Conservation (phyloP, 2,888 invertebrate species). For the Carabus problematicus region DNA sequence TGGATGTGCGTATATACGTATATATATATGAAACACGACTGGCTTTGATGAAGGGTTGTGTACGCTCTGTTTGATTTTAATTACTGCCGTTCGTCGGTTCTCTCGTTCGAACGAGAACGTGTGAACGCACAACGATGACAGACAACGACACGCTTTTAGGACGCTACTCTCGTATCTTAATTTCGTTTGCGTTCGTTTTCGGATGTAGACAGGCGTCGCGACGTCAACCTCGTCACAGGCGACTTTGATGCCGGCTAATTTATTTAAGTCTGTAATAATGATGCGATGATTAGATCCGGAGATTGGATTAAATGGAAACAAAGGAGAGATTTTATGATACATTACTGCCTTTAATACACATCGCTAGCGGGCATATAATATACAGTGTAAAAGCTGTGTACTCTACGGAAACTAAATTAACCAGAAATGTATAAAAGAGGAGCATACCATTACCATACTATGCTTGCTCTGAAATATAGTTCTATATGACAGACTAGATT, state of each 20-base stretch:
- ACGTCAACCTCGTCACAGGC: background rate
- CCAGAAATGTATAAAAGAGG: background rate
- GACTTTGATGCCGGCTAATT: conserved; percentile 11
- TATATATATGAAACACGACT: too few species aligned
- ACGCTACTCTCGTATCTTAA: conserved; percentile 2
- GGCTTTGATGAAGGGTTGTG: background rate
- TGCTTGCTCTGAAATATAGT: too few species aligned
- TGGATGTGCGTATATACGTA: background rate
- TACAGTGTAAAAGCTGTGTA: background rate
- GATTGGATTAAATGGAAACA: too few species aligned
- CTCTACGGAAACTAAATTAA: background rate
- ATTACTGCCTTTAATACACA: too few species aligned
- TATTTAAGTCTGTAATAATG: conserved; percentile 9
- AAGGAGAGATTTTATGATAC: too few species aligned
- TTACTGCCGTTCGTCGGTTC: conserved; percentile 8
- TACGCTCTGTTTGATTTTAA: conserved; percentile 20
- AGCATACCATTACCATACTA: background rate
- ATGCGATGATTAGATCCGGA: background rate
- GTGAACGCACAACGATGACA: background rate
- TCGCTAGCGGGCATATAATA: too few species aligned
- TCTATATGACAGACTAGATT: too few species aligned
- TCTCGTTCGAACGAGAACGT: conserved; percentile 4
- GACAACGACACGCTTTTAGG: conserved; percentile 8
- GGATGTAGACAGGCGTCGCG: too few species aligned
- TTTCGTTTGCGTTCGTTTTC: conserved; percentile 13